Conservation (phyloP, 2,113 vertebrate species). For the Antechinus stuartii region DNA sequence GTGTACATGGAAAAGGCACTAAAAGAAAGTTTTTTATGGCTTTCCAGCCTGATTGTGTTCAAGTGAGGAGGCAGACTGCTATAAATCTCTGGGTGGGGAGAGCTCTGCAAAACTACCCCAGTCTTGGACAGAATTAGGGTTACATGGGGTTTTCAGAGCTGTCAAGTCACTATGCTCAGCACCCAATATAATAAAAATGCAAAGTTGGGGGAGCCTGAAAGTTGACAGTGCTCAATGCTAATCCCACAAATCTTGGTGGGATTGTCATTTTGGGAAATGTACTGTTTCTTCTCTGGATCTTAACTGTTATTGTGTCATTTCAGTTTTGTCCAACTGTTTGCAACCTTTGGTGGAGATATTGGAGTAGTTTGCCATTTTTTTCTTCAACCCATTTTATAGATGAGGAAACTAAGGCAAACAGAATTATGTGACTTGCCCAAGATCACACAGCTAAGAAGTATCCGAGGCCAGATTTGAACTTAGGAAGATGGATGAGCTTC, state of each 20-base stretch:
- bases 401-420: background rate
- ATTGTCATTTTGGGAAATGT: slow-evolving; percentile 11
- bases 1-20: background rate
- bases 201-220: background rate
- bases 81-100: background rate
- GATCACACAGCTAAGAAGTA: background rate
- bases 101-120: background rate
- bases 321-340: too few species aligned
- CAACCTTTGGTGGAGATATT: background rate
- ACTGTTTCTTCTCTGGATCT: slow-evolving; percentile 19
- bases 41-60: background rate
- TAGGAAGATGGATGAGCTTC: background rate
- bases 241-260: background rate
- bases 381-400: background rate
- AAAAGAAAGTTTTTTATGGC: background rate
- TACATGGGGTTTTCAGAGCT: background rate
- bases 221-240: rapidly evolving
- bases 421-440: background rate
- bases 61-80: background rate
- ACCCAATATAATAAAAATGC: rapidly evolving
- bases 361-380: background rate
- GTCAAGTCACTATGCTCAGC: background rate
- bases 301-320: too few species aligned
- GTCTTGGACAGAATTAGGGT: background rate
- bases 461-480: background rate